A percentile compares a stretch with the other conserved stretches of the same genome.
Conservation (phyloP, 2,113 vertebrate species). For the Theristicus caerulescens region DNA sequence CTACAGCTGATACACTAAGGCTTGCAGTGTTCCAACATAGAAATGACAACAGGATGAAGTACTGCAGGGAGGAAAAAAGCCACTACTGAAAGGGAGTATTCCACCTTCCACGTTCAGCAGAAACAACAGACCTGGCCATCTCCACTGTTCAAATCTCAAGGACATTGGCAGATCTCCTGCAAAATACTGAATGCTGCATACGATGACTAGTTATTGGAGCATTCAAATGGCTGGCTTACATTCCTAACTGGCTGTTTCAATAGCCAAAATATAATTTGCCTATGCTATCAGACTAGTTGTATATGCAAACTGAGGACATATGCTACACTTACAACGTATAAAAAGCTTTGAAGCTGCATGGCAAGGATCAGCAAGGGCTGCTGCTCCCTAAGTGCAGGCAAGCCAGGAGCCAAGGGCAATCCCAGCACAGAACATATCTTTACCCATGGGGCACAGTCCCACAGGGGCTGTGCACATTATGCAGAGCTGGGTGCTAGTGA, state of each 20-base stretch:
- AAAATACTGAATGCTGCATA: not conserved
- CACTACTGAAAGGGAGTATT: not conserved
- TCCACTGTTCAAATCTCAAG: not conserved
- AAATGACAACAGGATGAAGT: not conserved
- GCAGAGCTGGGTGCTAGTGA: not conserved
- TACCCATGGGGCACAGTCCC: fast-evolving
- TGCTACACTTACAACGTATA: fast-evolving
- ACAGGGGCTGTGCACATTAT: not conserved
- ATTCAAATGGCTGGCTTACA: not conserved
- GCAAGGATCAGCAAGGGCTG: not conserved
- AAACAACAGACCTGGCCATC: not conserved
- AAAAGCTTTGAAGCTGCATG: not conserved
- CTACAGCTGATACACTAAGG: not conserved
- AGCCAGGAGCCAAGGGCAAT: not conserved
- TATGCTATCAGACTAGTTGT: not conserved
- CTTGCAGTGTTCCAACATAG: not conserved
- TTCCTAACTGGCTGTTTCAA: not conserved
- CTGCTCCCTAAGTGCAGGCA: not conserved
- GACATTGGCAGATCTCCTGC: not conserved
- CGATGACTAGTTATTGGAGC: not conserved
- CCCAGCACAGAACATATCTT: not conserved
- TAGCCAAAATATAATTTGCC: not conserved
- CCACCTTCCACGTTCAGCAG: not conserved
- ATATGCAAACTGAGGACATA: not conserved
- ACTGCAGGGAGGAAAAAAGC: not conserved